Conservation (phyloP, 2,113 vertebrate genomes). For the Salvelinus namaycush region DNA sequence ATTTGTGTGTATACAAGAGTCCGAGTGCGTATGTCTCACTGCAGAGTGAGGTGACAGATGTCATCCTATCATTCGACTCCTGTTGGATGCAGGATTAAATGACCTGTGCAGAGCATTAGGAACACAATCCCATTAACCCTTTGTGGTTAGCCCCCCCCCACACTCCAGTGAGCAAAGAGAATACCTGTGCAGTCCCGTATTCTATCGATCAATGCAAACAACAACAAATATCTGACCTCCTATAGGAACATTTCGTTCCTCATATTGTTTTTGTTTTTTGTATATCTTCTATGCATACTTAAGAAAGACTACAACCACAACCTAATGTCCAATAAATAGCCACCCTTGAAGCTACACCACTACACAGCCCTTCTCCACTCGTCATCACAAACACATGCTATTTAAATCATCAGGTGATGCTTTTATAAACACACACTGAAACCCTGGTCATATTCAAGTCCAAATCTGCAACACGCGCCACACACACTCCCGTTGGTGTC, state of each 20-base stretch:
- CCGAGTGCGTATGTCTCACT: constrained; percentile 18
- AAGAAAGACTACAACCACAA: not conserved
- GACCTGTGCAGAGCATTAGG: constrained; percentile 25
- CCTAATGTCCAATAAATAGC: not conserved
- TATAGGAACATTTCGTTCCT: no score
- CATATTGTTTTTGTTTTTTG: no score
- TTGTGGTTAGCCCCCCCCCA: not conserved
- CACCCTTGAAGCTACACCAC: not conserved
- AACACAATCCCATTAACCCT: constrained; percentile 35
- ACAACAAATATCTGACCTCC: no score
- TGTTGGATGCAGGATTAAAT: constrained; percentile 36
- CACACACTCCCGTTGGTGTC: constrained; percentile 30
- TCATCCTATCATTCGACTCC: constrained; percentile 30
- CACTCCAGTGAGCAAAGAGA: constrained; percentile 10
- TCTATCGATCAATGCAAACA: no score
- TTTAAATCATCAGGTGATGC: constrained; percentile 41
- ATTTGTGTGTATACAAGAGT: not conserved
- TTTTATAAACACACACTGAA: constrained; percentile 27
- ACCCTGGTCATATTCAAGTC: constrained; percentile 21
- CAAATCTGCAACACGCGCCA: constrained; percentile 16
- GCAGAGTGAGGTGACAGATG: constrained; percentile 27
- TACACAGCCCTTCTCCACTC: not conserved
- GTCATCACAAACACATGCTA: constrained; percentile 41
- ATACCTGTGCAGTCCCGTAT: constrained; percentile 15
- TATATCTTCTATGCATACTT: not conserved